Evolutionary conservation across 2,888 invertebrate genomes (phyloP), one percentile per base, ranked within the genome.

Genomic region (Pristionchus fissidentatus): DNA sequence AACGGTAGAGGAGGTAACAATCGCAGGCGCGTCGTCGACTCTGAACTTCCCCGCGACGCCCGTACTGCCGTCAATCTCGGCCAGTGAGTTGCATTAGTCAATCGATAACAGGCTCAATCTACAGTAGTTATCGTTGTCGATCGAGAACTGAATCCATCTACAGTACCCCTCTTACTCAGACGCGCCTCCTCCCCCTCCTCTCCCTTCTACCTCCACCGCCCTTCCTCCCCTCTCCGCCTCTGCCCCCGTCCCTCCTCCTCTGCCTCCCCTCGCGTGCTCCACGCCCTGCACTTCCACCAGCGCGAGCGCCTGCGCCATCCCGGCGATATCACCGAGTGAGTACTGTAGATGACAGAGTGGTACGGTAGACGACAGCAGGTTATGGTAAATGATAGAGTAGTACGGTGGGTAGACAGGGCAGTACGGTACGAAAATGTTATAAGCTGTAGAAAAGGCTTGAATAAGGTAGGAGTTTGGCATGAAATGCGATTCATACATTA

Each of bases 171-270:
- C 26, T n/a, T 60, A 8, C 8, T 26, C 62, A 15, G 26, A 60
- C n/a, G 13, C 62, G 8, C 62, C 62, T 26, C 62, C 62, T 60
- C 62, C 62, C n/a, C 62, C 62, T 60, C 62, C 5, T 26, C 41
- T 73, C 3, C 43, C 43, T 35, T 22, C 22, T 73, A 19, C 46
- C 32, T 73, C 10, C 73, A 52, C 32, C 35, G 38, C 78, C 10
- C n/a, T n/a, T 60, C 78, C 55, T 13, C 78, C 78, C n/a, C 78
- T 60, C 35, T 38, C 55, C 35, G 7, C 78, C 35, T 10, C 78
- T 38, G 1, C 55, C 78, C 26, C 8, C 29, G 26, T 15, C 19
- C n/a, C n/a, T 15, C 62, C 62, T 60, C 62, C 62, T 60, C 62
- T n/a, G 8, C 62, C 62, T 60, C 49, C 19, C 19, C 49, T 19